Percentiles rank a stretch among this genome's conserved stretches.
Evolutionary conservation across 2,113 vertebrate species (phyloP).

Genomic region (Platycercus adscitus): DNA sequence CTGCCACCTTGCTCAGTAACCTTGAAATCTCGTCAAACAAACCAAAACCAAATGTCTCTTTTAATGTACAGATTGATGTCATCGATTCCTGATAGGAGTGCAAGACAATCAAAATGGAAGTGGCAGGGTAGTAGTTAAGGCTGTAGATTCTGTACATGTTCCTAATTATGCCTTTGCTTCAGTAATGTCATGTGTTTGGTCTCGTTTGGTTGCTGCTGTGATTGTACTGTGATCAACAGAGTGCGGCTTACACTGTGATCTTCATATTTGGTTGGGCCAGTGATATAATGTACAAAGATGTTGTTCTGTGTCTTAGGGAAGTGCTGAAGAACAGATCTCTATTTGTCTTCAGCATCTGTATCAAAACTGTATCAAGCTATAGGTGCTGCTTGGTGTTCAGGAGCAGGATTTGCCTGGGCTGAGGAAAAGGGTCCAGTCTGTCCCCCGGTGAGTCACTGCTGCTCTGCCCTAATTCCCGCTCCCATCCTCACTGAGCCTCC

Average conservation of each 20-base stretch:
- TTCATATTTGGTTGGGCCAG: background rate
- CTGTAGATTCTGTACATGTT: background rate
- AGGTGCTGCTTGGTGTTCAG: background rate
- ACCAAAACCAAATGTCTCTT: background rate
- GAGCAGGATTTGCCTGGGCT: background rate
- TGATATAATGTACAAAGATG: background rate
- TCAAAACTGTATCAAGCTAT: background rate
- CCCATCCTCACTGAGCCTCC: background rate
- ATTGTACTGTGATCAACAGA: background rate
- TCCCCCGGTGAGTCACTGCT: background rate
- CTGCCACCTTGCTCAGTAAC: background rate
- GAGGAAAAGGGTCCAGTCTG: background rate
- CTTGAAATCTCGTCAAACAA: background rate
- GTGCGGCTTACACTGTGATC: background rate
- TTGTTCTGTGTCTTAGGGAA: background rate
- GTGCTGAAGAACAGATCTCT: background rate
- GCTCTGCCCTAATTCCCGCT: background rate
- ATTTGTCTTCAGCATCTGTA: background rate
- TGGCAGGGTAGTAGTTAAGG: background rate
- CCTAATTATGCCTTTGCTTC: background rate
- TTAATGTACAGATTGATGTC: background rate
- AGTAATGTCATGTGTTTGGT: background rate
- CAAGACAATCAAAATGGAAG: background rate
- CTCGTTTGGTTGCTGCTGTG: background rate
- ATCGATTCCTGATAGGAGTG: background rate